Evolutionary conservation across 2,888 invertebrate genomes (phyloP), one percentile per base, ranked within the genome.

Genomic region (Halictus quadricinctus): DNA sequence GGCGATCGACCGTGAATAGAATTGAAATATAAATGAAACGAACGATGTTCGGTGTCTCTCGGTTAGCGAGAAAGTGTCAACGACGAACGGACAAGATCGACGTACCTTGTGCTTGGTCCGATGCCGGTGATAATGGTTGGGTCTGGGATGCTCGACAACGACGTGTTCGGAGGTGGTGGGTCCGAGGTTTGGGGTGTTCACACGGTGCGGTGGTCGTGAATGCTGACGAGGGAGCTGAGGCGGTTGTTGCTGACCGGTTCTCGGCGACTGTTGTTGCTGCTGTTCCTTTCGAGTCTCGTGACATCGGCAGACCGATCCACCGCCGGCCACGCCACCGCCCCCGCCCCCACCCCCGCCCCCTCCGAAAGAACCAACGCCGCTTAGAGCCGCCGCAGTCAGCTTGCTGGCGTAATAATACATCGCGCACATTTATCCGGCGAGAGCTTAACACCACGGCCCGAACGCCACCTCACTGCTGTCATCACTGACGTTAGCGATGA

Each of bases 361-460:
- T 94, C 95, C 92, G 95, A 95, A 93, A 95, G 95, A 95, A 91
- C 95, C 95, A 87, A 95, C 95, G 90, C 96, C 96, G 95, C 96
- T 96, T 95, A 96, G 95, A 91, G 96, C 94, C 93, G 94, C 96
- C 94, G 96, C 96, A 94, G 96, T 96, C 93, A 96, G 94, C 95
- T 96, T 96, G 95, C 96, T 96, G 93, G 96, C 96, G 95, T 96
- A 96, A 94, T 96, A 96, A 95, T 96, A 96, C 96, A 96, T 96
- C 95, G 96, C 96, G 94, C 94, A 94, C 94, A 94, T 94, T 94
- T 93, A 94, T 93, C 92, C 93, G 92, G 91, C 90, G 93, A 92
- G 90, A 93, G 93, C 93, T 94, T 93, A 93, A 93, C 94, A 93
- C 93, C 94, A 92, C 94, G 93, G 88, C 93, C 93, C 88, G 90